Percentiles rank a stretch among this genome's conserved stretches.
Conservation (phyloP, 2,113 vertebrate genomes). For the Hystrix cristata region DNA sequence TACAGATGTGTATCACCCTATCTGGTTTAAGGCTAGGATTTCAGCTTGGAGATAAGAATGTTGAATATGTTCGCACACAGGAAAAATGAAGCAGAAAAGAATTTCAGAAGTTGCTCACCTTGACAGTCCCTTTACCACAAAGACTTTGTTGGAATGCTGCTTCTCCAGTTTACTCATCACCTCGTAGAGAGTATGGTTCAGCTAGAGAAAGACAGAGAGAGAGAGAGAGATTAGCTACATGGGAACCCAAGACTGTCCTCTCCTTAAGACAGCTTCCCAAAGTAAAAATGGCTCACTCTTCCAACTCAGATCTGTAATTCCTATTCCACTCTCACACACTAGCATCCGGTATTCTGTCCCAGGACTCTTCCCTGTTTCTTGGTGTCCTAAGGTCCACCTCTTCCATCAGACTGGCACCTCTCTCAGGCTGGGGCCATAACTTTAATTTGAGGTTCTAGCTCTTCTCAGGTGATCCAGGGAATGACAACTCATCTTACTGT, state of each 20-base stretch:
- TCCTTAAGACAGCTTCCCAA: neutral
- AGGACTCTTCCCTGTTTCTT: neutral
- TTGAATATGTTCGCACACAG: neutral
- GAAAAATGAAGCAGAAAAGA: neutral
- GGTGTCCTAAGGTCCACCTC: neutral
- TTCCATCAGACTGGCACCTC: neutral
- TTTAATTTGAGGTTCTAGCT: conserved; percentile 2
- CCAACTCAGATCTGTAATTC: neutral
- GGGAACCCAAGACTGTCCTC: neutral
- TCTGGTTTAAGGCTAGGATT: neutral
- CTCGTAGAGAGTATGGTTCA: conserved; percentile 93
- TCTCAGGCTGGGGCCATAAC: neutral
- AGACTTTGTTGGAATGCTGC: conserved; percentile 95
- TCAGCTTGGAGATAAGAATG: neutral
- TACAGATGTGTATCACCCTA: neutral
- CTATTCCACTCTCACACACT: neutral
- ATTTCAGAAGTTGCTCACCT: conserved; percentile 86
- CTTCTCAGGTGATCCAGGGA: conserved; percentile 36
- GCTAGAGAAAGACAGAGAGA: conserved; percentile 85
- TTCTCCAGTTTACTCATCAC: conserved; percentile 95
- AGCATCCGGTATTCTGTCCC: neutral
- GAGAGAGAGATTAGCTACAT: neutral
- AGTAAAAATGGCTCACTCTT: neutral
- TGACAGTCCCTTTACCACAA: conserved; percentile 92
- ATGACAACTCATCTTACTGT: conserved; percentile 31